Conservation (phyloP, 2,113 vertebrate species). For the Myotis davidii region DNA sequence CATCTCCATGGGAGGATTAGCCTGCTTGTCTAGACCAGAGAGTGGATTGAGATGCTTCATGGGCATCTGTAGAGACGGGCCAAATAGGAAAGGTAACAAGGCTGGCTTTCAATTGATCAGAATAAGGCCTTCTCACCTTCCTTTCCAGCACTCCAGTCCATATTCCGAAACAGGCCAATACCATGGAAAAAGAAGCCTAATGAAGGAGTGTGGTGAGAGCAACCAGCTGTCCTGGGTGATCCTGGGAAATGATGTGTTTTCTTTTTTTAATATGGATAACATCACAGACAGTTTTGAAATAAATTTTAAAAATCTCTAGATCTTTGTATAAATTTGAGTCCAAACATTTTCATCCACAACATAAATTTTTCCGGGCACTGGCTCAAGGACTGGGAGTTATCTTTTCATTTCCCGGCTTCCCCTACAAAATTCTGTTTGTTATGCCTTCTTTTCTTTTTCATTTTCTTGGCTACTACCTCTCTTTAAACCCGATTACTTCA, state of each 20-base stretch:
- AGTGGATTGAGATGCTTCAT: neutral
- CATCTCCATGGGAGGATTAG: neutral
- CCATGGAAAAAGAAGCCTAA: conserved; percentile 63
- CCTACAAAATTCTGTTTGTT: conserved; percentile 45
- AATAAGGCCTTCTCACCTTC: neutral
- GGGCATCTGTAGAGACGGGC: neutral
- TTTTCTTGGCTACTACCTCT: conserved; percentile 22
- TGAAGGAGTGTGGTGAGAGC: conserved; percentile 63
- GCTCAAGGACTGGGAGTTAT: conserved; percentile 48
- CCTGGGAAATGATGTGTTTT: conserved; percentile 50
- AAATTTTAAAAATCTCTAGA: conserved; percentile 63
- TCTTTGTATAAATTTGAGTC: conserved; percentile 72
- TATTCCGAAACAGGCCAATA: conserved; percentile 53
- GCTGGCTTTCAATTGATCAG: neutral
- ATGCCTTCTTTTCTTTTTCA: conserved; percentile 50
- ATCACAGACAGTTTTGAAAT: conserved; percentile 55
- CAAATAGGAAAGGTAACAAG: neutral
- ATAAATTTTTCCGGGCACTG: conserved; percentile 70
- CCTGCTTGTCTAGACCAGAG: neutral
- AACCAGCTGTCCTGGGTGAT: conserved; percentile 58
- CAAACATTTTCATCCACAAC: conserved; percentile 63
- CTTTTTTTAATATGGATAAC: conserved; percentile 18
- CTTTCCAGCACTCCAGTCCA: neutral
- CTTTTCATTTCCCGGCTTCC: conserved; percentile 46
- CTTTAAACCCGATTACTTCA: conserved; percentile 23